These are phyloP conservation scores for Epinephelus awoara DNA, from an alignment of 2,797 vertebrate genomes.

Conservation along the genomic window DNA sequence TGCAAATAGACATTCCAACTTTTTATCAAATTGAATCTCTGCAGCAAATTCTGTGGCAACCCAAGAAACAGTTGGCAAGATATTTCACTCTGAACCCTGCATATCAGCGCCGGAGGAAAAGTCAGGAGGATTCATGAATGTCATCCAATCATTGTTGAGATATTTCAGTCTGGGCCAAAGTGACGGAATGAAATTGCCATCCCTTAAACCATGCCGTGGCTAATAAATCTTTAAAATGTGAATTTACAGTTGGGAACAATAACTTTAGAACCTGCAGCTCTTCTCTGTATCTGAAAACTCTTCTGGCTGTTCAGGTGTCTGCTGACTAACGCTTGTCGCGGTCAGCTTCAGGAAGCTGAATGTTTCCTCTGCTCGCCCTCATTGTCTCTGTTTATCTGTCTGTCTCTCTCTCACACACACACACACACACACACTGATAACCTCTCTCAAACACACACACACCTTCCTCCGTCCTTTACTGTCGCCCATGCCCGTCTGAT, in stretches of 20 bases:
- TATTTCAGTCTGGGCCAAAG: neutral
- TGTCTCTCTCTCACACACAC: neutral
- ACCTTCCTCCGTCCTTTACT: constrained; percentile 12
- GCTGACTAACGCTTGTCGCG: neutral
- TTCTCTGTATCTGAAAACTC: neutral
- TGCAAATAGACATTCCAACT: too few relatives aligned
- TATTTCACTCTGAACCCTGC: too few relatives aligned
- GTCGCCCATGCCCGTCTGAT: constrained; percentile 18
- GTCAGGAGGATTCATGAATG: neutral
- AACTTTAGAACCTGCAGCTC: neutral
- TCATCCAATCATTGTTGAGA: too few relatives aligned
- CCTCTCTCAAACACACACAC: neutral
- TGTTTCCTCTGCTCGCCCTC: constrained; percentile 14
- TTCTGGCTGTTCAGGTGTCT: constrained; percentile 9
- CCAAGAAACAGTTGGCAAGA: too few relatives aligned
- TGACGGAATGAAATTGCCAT: neutral
- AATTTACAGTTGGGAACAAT: neutral
- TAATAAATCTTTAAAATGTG: neutral
- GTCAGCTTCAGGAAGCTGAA: constrained; percentile 17
- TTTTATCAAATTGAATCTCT: too few relatives aligned
- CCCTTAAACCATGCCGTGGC: neutral
- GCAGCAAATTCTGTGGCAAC: too few relatives aligned
- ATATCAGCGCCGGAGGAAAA: neutral
- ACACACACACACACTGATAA: neutral
- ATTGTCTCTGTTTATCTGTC: constrained; percentile 36